Conservation (phyloP, 2,797 vertebrate genomes). For the Chaunax sp. region DNA sequence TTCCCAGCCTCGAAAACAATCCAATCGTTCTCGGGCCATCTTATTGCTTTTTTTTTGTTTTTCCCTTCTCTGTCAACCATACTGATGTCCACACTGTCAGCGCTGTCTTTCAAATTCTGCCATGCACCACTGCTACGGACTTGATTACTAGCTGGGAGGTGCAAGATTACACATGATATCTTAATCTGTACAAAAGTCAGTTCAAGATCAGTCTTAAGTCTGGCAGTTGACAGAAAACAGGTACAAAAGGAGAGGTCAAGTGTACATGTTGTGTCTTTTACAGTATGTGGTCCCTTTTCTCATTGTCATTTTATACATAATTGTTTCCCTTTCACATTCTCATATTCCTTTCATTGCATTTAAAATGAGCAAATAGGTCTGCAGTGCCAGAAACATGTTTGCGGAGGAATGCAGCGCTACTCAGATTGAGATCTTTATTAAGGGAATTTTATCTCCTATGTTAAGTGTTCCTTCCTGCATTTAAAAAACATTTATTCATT, state of each 20-base stretch:
- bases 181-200: slow-evolving; percentile 36
- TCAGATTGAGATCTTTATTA: too few relatives aligned
- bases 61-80: not conserved
- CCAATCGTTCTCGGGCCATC: not conserved
- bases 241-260: not conserved
- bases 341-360: too few relatives aligned
- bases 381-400: too few relatives aligned
- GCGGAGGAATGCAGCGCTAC: too few relatives aligned
- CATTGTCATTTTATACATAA: too few relatives aligned
- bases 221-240: slow-evolving; percentile 18
- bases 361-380: too few relatives aligned
- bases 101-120: not conserved
- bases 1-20: not conserved
- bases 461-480: too few relatives aligned
- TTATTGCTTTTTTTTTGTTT: slow-evolving; percentile 2
- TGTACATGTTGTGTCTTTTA: too few relatives aligned
- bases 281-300: too few relatives aligned
- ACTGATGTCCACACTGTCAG: not conserved
- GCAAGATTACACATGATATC: slow-evolving; percentile 21
- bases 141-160: slow-evolving; percentile 32
- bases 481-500: too few relatives aligned
- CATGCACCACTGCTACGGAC: slow-evolving; percentile 22
- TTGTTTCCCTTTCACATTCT: too few relatives aligned
- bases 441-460: too few relatives aligned
- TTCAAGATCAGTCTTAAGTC: slow-evolving; percentile 35